phyloP scores from a whole-genome alignment of 2,797 vertebrate genomes.

The Hippoglossus hippoglossus region DNA sequence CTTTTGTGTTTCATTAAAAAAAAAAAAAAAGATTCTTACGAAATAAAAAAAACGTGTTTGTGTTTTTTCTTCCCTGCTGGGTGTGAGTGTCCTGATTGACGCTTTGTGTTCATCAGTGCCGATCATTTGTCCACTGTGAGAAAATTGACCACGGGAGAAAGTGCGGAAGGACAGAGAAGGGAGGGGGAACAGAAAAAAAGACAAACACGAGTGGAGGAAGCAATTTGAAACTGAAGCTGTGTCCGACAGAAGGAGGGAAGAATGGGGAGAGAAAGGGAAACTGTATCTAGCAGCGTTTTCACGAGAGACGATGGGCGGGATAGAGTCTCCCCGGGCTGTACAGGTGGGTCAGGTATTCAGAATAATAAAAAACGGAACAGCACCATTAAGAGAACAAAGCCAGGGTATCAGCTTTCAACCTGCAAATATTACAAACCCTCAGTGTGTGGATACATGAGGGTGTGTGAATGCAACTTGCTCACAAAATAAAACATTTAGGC shows the following conservation, averaged over 20 bases:
- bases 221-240: constrained; percentile 76
- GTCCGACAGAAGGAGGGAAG: constrained; percentile 47
- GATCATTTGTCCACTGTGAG: constrained; percentile 65
- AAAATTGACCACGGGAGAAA: constrained; percentile 64
- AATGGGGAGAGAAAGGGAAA: constrained; percentile 69
- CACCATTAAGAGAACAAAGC: constrained; percentile 77
- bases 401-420: constrained; percentile 58
- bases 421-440: constrained; percentile 51
- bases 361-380: constrained; percentile 74
- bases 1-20: constrained; percentile 88
- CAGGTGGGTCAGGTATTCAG: constrained; percentile 77
- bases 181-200: not conserved
- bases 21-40: constrained; percentile 77
- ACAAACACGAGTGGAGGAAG: constrained; percentile 54
- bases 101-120: constrained; percentile 61
- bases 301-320: constrained; percentile 43
- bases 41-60: constrained; percentile 31
- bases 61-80: constrained; percentile 21
- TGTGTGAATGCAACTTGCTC: constrained; percentile 8
- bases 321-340: constrained; percentile 60
- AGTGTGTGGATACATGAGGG: constrained; percentile 8
- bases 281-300: constrained; percentile 63
- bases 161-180: constrained; percentile 40
- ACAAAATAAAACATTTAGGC: constrained; percentile 1
- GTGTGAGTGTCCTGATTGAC: constrained; percentile 48